Base-by-base conservation (phyloP, 2,113 vertebrate genomes). In the Apaloderma vittatum region DNA sequence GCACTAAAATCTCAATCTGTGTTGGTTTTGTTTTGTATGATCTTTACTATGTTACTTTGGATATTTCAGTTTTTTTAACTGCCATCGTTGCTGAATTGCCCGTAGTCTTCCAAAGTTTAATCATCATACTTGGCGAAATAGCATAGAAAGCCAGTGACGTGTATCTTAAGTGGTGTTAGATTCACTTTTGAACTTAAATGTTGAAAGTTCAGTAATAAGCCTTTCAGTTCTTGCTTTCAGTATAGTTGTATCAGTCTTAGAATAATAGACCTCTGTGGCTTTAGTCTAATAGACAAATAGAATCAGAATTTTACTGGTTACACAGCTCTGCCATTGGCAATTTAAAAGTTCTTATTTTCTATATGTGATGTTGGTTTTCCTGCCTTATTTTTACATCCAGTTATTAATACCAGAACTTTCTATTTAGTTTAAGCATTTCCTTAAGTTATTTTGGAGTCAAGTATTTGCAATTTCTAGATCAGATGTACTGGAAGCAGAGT, bases 81-180 rank as follows among this genome's bases (percentile, higher is more conserved):
- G 63, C 37, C 24, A 23, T 8, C 13, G 2, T 71, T 11, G 32
- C 52, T 79, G 63, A 57, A 89, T 74, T 86, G 18, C 59, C 1
- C 1, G 4, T 62, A 62, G 46, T 18, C 34, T 51, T 3, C n/a
- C 15, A 6, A 7, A 62, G 18, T 88, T 90, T 58, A 72, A 54
- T 61, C 20, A 34, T 63, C 12, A 11, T 19, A 17, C 19, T 30
- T 1, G 0, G 11, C 48, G 74, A 88, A 91, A 40, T 3, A 87
- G 15, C 16, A 4, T 16, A 51, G 75, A 67, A 77, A 74, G 16
- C 9, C 19, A 15, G 23, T 30, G 22, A 6, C 0, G 0, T 40
- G 1, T 62, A 18, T 83, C 8, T 40, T 49, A 43, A 70, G 27
- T 80, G 54, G 11, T 75, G 13, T 32, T 86, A 63, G 46, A 14